These are phyloP conservation scores for Syncerus caffer DNA, from an alignment of 2,797 vertebrate species.

Conservation along the genomic window DNA sequence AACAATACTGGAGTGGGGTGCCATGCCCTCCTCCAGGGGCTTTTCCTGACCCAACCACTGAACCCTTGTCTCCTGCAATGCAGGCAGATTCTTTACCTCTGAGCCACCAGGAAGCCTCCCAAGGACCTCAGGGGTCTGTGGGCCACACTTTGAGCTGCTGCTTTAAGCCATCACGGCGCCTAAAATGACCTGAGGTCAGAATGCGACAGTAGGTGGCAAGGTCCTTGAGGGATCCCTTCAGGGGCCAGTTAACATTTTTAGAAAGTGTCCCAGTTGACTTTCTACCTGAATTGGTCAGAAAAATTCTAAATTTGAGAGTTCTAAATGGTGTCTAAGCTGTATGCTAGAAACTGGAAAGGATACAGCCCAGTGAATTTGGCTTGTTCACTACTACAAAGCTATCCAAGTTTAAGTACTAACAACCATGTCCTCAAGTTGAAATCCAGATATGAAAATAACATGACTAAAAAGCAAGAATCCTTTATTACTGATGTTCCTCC, in stretches of 20 bases:
- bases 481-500: background rate
- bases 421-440: background rate
- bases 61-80: background rate
- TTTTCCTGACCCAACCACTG: background rate
- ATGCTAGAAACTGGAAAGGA: background rate
- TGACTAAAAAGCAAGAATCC: background rate
- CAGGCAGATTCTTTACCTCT: background rate
- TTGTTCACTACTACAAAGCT: background rate
- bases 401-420: background rate
- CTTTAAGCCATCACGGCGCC: background rate
- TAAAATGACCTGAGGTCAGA: background rate
- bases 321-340: background rate
- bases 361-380: background rate
- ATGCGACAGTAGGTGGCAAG: too few species aligned
- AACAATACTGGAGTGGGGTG: background rate
- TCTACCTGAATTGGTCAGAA: background rate
- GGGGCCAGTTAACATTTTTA: background rate
- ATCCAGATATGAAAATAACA: background rate
- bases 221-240: background rate
- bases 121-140: background rate
- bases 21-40: background rate
- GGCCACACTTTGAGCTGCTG: background rate
- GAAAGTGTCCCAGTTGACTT: background rate
- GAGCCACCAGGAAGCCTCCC: background rate
- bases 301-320: background rate